Evolutionary conservation across 2,888 invertebrate genomes (phyloP), one percentile per base, ranked within the genome.

Genomic region (Pollenia griseotomentosa): DNA sequence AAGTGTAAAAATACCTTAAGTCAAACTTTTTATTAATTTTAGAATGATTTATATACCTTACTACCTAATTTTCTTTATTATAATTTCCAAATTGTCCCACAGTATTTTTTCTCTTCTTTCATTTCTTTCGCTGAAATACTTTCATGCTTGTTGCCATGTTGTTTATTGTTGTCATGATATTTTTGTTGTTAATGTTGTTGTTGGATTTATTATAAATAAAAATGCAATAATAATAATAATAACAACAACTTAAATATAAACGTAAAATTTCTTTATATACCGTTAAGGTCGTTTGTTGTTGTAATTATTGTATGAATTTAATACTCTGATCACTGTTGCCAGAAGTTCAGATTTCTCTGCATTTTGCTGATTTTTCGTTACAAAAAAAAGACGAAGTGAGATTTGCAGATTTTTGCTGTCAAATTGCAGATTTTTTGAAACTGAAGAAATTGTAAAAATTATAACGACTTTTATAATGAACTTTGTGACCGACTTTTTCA

Each of bases 261-360:
- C 61, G 23, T 53, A 33, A 68, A 70, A 80, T 55, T 74, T 71
- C 66, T 78, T 68, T 82, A 55, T 85, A 70, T 74, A 79, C 85
- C 82, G 82, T 82, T 85, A 86, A 86, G 85, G 85, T 86, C 85
- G 82, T 86, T 82, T 55, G 74, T 85, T 68, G 65, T 40, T 42
- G 33, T 23, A 63, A 42, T 44, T 63, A 51, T 33, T 48, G 8
- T 19, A 55, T 63, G 63, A 46, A n/a, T 40, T 57, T 19, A 59
- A 40, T 68, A 16, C 16, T 48, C 19, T n/a, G n/a, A n/a, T n/a
- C n/a, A n/a, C n/a, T n/a, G n/a, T n/a, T n/a, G n/a, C n/a, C n/a
- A n/a, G n/a, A n/a, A n/a, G n/a, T n/a, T n/a, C n/a, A n/a, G n/a
- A n/a, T n/a, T n/a, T n/a, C n/a, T n/a, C n/a, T n/a, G n/a, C n/a